These are phyloP conservation scores for Amazona guildingii DNA, from an alignment of 2,113 vertebrate species.

Conservation along the genomic window DNA sequence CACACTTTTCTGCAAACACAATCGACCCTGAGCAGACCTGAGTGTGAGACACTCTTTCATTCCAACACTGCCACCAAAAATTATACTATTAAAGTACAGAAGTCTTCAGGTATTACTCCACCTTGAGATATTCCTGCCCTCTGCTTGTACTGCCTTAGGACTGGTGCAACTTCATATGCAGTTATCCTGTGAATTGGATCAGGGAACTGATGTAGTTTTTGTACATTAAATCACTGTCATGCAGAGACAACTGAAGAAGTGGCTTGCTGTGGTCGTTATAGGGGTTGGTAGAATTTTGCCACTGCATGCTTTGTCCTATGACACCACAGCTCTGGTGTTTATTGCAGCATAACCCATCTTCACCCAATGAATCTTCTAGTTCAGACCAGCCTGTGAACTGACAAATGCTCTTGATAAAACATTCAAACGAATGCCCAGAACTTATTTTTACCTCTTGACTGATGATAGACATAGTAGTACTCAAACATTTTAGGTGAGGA, in stretches of 20 bases:
- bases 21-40: background rate
- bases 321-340: background rate
- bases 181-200: background rate
- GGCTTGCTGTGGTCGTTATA: background rate
- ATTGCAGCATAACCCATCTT: background rate
- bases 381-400: background rate
- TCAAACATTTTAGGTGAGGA: background rate
- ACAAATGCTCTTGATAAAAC: background rate
- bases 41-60: background rate
- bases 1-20: background rate
- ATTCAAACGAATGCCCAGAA: background rate
- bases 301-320: background rate
- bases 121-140: background rate
- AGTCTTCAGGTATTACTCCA: background rate
- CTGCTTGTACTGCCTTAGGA: background rate
- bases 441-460: background rate
- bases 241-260: background rate
- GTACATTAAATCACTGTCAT: background rate
- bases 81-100: background rate
- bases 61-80: background rate
- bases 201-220: background rate
- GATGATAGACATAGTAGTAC: background rate
- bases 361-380: background rate
- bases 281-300: background rate
- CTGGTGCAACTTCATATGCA: background rate